phyloP scores from a whole-genome alignment of 35 echinoderm and acorn worm genomes.

The Ptychodera flava region DNA sequence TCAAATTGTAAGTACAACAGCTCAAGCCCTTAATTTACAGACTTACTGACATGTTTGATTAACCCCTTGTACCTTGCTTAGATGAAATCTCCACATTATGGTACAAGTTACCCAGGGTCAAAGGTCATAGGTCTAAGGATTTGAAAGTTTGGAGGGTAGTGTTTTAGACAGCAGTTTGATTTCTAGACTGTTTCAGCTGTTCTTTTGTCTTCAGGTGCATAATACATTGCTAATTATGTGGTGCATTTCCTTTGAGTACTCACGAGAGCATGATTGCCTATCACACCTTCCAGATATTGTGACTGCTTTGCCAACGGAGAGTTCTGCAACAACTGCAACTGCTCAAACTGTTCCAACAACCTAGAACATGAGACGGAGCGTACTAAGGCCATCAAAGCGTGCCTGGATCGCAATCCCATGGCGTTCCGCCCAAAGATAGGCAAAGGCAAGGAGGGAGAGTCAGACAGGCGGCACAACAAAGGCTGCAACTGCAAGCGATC shows the following conservation, averaged over 20 bases:
- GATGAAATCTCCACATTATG: too few species aligned
- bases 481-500: slow-evolving; percentile 98
- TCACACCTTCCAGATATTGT: slow-evolving; percentile 84
- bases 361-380: slow-evolving; percentile 75
- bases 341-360: slow-evolving; percentile 89
- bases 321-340: slow-evolving; percentile 96
- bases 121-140: too few species aligned
- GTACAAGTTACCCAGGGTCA: too few species aligned
- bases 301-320: slow-evolving; percentile 99
- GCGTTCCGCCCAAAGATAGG: slow-evolving; percentile 99
- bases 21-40: not conserved
- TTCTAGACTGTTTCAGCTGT: too few species aligned
- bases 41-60: too few species aligned
- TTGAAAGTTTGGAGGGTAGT: too few species aligned
- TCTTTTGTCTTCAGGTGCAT: too few species aligned
- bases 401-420: slow-evolving; percentile 79
- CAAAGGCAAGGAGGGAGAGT: slow-evolving; percentile 56
- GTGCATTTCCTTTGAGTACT: too few species aligned
- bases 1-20: slow-evolving; percentile 87
- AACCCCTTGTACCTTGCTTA: too few species aligned
- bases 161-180: too few species aligned
- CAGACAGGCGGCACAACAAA: slow-evolving; percentile 90
- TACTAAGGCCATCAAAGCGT: slow-evolving; percentile 67
- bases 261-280: too few species aligned
- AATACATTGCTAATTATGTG: too few species aligned